phyloP scores from a whole-genome alignment of 2,113 vertebrate species.

The Dasypus novemcinctus region DNA sequence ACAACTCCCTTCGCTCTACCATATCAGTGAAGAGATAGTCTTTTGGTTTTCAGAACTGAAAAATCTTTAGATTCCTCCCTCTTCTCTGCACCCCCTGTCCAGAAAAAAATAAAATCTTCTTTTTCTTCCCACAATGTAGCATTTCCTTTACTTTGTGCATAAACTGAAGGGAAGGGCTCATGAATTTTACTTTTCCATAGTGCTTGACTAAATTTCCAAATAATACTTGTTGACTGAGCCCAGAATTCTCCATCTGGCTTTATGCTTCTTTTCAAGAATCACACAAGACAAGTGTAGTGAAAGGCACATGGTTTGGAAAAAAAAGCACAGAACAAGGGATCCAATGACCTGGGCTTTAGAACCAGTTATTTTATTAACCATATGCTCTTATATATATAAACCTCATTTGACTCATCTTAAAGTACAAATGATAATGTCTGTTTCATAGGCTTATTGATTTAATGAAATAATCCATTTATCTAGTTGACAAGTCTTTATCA shows the following conservation, averaged over 20 bases:
- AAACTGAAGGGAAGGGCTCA: neutral
- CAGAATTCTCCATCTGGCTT: neutral
- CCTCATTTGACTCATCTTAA: neutral
- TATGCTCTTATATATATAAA: neutral
- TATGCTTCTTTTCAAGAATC: neutral
- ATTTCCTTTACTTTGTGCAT: neutral
- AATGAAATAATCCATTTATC: neutral
- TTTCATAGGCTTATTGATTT: neutral
- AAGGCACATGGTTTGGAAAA: accelerated
- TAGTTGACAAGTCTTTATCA: neutral
- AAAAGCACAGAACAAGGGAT: neutral
- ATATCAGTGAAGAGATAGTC: neutral
- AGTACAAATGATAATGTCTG: neutral
- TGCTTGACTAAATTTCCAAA: neutral
- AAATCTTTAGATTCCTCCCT: neutral
- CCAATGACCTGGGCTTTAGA: neutral
- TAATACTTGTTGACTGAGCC: neutral
- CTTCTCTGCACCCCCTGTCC: neutral
- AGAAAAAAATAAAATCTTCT: neutral
- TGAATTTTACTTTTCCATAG: neutral
- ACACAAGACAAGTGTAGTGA: neutral
- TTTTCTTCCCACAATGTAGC: neutral
- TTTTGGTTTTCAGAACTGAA: neutral
- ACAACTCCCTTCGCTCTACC: neutral
- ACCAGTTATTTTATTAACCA: neutral